Evolutionary conservation across 2,888 invertebrate genomes (phyloP).

Genomic region (Chrysolina haemoptera): DNA sequence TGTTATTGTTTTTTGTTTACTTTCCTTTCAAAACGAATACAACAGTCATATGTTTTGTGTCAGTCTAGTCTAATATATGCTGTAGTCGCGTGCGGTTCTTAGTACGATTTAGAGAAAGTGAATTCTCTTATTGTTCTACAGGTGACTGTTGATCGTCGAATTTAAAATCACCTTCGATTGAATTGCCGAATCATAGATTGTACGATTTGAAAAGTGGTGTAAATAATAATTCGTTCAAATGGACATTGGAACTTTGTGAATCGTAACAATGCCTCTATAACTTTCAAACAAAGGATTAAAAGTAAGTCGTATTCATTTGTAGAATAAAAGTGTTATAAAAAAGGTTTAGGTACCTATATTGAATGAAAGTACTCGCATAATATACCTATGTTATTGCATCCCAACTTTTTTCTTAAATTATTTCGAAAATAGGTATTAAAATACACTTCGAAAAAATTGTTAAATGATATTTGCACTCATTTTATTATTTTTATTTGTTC

Average conservation of each 20-base stretch:
- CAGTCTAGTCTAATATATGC: slow-evolving; percentile 12
- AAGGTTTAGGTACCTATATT: no score
- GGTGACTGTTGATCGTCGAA: background rate
- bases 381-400: no score
- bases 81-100: background rate
- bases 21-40: slow-evolving; percentile 24
- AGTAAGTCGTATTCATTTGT: background rate
- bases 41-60: slow-evolving; percentile 45
- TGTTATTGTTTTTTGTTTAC: slow-evolving; percentile 8
- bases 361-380: no score
- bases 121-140: background rate
- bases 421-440: no score
- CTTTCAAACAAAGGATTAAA: slow-evolving; percentile 5
- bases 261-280: background rate
- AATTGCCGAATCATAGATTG: background rate
- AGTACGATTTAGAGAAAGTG: background rate
- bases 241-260: background rate
- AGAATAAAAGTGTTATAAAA: no score
- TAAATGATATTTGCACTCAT: no score
- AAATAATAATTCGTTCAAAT: background rate
- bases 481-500: no score
- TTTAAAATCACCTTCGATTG: background rate
- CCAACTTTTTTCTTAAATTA: no score
- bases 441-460: no score
- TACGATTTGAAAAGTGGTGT: no score